These are phyloP conservation scores for Chrysodeixis includens DNA, from an alignment of 2,888 invertebrate genomes.

Conservation along the genomic window DNA sequence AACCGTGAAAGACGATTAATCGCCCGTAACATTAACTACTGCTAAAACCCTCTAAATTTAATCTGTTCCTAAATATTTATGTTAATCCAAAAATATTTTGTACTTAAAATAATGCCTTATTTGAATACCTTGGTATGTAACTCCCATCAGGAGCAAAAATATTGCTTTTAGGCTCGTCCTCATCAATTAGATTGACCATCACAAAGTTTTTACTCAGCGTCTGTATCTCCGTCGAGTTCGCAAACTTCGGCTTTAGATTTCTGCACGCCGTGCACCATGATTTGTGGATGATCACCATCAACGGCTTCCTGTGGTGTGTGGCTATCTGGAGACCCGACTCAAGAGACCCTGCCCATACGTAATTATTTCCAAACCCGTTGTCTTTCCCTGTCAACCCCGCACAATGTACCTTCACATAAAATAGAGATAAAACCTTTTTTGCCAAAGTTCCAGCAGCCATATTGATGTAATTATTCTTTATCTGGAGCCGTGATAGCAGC, in stretches of 20 bases:
- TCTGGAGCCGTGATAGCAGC: slow-evolving; percentile 39
- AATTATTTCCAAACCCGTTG: slow-evolving; percentile 82
- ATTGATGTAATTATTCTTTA: slow-evolving; percentile 43
- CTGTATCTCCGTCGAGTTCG: slow-evolving; percentile 88
- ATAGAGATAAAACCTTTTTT: slow-evolving; percentile 70
- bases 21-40: too few species aligned
- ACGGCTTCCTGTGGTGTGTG: slow-evolving; percentile 86
- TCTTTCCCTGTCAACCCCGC: slow-evolving; percentile 67
- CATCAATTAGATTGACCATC: slow-evolving; percentile 91
- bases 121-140: slow-evolving; percentile 89
- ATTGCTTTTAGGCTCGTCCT: slow-evolving; percentile 86
- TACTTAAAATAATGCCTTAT: neutral
- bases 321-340: slow-evolving; percentile 82
- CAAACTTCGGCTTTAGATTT: slow-evolving; percentile 90
- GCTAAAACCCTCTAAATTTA: too few species aligned
- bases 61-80: too few species aligned
- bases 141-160: slow-evolving; percentile 90
- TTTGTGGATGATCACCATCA: slow-evolving; percentile 91
- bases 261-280: slow-evolving; percentile 91
- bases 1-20: too few species aligned
- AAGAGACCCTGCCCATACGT: slow-evolving; percentile 84
- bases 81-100: too few species aligned
- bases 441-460: slow-evolving; percentile 76
- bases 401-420: slow-evolving; percentile 75
- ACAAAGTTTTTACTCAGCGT: slow-evolving; percentile 90